Percentiles rank a stretch among this genome's conserved stretches.
Conservation (phyloP, 2,113 vertebrate genomes). For the Saccopteryx leptura region DNA sequence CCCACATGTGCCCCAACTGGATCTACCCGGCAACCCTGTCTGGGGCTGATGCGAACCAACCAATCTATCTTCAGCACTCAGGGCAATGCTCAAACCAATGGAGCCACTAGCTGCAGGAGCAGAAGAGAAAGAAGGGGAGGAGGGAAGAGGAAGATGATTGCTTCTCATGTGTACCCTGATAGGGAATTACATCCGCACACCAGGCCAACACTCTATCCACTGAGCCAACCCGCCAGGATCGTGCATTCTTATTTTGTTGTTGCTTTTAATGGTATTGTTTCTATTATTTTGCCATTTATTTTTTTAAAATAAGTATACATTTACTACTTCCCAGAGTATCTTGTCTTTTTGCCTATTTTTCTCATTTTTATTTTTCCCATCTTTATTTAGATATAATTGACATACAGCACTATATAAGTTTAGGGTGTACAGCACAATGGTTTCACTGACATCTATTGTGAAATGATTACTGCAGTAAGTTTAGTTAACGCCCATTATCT, state of each 20-base stretch:
- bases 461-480: not conserved
- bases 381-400: not conserved
- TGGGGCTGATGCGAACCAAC: no score
- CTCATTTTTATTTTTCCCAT: not conserved
- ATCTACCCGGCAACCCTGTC: no score
- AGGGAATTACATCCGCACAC: no score
- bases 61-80: no score
- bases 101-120: no score
- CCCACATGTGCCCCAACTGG: no score
- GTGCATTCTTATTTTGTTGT: not conserved
- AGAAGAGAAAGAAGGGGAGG: no score
- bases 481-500: not conserved
- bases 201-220: no score
- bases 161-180: no score
- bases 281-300: not conserved
- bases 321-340: not conserved
- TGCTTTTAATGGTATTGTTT: conserved; percentile 28
- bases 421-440: not conserved
- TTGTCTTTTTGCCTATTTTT: not conserved
- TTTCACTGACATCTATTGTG: not conserved
- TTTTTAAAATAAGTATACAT: not conserved
- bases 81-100: no score
- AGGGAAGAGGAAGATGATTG: no score
- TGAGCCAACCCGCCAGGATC: no score
- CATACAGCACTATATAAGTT: not conserved